Base-by-base conservation (phyloP, 2,113 vertebrate species). In the Sclerurus mexicanus region DNA sequence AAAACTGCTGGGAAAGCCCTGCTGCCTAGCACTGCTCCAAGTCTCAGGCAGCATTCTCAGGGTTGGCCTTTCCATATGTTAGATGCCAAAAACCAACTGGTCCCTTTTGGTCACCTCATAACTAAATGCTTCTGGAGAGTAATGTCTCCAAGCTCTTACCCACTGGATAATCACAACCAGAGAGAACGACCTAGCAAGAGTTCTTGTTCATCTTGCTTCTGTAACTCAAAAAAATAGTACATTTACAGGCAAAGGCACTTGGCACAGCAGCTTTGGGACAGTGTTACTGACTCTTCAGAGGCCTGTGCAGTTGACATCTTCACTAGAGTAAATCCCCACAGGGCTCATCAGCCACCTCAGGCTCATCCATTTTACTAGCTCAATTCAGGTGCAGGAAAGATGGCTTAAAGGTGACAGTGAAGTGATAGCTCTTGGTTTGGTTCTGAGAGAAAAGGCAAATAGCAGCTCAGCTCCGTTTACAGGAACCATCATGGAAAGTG, bases 401-500 rank as follows among this genome's bases (percentile, higher is more conserved):
- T 40, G 90, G 93, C 86, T 93, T 76, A 87, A 85, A 85, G 40
- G 89, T 94, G 94, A 94, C 96, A 96, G 94, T 91, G 92, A 87
- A 94, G 80, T 0, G 6, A 95, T 94, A 96, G 94, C 94, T 94
- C 95, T 94, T 95, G 90, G 93, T 62, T 93, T 74, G 84, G 95
- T 89, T 96, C 92, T 94, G 85, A 75, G 50, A 86, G 82, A 95
- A 87, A 93, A 95, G 92, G 93, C 93, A 96, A 93, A 89, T 2
- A 93, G 92, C 83, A 97, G 91, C 95, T 93, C 91, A 97, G 94
- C 89, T 86, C 68, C 3, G 0, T 87, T 74, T 89, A 91, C 14
- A 82, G 92, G 69, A 91, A 97, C 95, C 92, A 93, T 53, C 31
- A 69, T 6, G 96, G 96, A 95, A 97, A 97, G 97, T 96, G 88